Evolutionary conservation across 2,797 vertebrate species (phyloP).

Genomic region (Crax fasciolata): DNA sequence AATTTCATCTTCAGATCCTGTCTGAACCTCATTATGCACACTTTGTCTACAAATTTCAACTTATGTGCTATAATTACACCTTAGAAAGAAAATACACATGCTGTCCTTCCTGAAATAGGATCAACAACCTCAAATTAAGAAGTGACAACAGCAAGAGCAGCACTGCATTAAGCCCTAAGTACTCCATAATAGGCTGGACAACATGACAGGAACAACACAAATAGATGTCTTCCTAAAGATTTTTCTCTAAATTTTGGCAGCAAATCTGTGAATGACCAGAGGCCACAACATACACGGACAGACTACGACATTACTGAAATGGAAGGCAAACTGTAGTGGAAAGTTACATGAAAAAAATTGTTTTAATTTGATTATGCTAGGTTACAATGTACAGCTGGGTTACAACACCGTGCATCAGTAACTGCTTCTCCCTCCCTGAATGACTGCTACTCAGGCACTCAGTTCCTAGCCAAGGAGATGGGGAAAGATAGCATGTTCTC

Average conservation of each 20-base stretch:
- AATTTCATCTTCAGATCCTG: neutral
- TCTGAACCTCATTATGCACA: neutral
- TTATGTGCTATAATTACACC: neutral
- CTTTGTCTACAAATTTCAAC: neutral
- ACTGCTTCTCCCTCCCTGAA: neutral
- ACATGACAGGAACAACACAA: neutral
- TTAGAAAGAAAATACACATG: neutral
- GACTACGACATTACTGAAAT: neutral
- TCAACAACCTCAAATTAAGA: accelerated
- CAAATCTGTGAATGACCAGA: neutral
- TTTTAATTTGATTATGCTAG: accelerated
- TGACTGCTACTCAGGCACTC: neutral
- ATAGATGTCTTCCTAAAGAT: neutral
- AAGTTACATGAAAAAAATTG: accelerated
- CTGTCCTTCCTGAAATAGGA: neutral
- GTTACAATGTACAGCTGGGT: accelerated
- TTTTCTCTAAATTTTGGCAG: accelerated
- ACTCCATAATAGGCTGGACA: neutral
- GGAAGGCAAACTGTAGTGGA: neutral
- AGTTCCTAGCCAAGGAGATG: neutral
- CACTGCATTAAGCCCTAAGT: neutral
- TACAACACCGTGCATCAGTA: accelerated
- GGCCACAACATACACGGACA: neutral
- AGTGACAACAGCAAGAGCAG: neutral
- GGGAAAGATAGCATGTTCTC: neutral